Evolutionary conservation across 2,113 vertebrate species (phyloP).

Genomic region (Elephantulus edwardii): DNA sequence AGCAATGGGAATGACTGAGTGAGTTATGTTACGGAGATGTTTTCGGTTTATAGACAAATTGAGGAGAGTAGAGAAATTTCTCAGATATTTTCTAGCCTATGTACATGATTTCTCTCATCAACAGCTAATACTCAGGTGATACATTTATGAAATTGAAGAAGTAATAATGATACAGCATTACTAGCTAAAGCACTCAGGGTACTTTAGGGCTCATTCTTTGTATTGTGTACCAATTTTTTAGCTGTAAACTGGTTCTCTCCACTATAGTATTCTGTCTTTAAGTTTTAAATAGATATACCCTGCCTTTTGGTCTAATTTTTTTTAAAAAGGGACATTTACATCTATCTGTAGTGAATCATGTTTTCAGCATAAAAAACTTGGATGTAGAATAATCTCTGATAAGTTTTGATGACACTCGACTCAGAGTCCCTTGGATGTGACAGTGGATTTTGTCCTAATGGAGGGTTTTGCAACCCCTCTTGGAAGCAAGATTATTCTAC

Average conservation of each 20-base stretch:
- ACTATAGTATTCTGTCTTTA: not conserved
- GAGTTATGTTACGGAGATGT: not conserved
- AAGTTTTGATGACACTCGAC: not conserved
- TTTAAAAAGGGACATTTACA: too few species aligned
- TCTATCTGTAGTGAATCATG: not conserved
- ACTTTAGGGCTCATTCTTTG: not conserved
- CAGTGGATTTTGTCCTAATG: not conserved
- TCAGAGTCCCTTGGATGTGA: not conserved
- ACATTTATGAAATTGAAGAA: not conserved
- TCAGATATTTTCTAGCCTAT: not conserved
- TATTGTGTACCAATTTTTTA: not conserved
- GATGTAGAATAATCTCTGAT: not conserved
- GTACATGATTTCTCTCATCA: not conserved
- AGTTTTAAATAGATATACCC: not conserved
- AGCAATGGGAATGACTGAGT: too few species aligned
- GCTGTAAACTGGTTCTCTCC: not conserved
- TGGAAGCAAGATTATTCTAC: not conserved
- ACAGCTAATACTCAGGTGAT: not conserved
- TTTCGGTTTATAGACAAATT: not conserved
- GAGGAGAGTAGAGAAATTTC: not conserved
- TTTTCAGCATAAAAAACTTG: not conserved
- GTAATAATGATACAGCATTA: not conserved
- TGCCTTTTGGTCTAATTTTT: not conserved
- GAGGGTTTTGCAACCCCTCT: not conserved
- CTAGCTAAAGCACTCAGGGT: not conserved